Evolutionary conservation across 1,140 invertebrate genomes (phyloP).

Genomic region (Asobara japonica): DNA sequence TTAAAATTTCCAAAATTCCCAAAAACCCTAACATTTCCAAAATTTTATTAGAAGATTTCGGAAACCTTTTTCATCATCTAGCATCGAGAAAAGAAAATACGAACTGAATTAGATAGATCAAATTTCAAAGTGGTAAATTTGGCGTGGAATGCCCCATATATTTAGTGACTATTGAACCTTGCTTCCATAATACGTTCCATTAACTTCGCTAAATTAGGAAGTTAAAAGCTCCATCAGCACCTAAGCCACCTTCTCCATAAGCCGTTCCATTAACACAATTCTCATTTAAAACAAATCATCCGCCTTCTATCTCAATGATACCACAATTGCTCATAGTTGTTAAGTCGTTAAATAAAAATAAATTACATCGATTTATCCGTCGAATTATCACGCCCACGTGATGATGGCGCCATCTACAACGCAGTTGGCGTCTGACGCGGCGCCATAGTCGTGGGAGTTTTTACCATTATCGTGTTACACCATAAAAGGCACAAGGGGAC

Average conservation of each 20-base stretch:
- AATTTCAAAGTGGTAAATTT: too few species aligned
- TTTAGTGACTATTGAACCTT: neutral
- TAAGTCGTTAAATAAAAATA: neutral
- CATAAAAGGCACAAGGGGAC: constrained; percentile 42
- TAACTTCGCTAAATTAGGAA: too few species aligned
- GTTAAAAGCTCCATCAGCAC: too few species aligned
- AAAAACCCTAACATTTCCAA: too few species aligned
- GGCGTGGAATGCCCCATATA: too few species aligned
- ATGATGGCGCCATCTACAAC: constrained; percentile 13
- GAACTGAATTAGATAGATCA: too few species aligned
- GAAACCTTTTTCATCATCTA: too few species aligned
- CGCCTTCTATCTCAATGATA: neutral
- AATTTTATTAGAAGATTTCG: too few species aligned
- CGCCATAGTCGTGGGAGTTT: constrained; percentile 15
- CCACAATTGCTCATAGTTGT: neutral
- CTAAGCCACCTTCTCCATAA: neutral
- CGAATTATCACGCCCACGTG: neutral
- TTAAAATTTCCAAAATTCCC: too few species aligned
- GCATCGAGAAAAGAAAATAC: too few species aligned
- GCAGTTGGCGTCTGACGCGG: neutral
- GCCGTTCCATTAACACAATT: neutral
- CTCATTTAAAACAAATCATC: neutral
- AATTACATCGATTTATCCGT: neutral
- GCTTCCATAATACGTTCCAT: too few species aligned
- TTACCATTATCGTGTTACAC: constrained; percentile 1